These are phyloP conservation scores for Hylia prasina DNA, from an alignment of 2,113 vertebrate species.

Conservation along the genomic window DNA sequence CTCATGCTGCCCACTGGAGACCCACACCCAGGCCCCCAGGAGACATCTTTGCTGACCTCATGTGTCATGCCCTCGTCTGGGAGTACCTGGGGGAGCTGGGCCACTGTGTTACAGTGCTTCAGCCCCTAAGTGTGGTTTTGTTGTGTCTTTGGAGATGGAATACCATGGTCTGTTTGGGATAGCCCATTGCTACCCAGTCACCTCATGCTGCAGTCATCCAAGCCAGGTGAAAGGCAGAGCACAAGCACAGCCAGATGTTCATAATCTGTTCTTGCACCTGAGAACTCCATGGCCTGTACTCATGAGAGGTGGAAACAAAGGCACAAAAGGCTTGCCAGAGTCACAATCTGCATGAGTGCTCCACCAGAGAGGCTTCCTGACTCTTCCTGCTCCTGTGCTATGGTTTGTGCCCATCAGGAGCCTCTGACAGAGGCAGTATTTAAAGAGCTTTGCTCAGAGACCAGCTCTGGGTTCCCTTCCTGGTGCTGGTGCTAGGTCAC, in stretches of 20 bases:
- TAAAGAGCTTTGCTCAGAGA: not conserved
- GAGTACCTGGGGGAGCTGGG: not conserved
- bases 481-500: not conserved
- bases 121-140: not conserved
- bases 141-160: not conserved
- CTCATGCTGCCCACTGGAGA: not conserved
- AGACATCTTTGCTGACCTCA: not conserved
- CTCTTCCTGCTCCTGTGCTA: not conserved
- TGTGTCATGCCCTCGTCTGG: fast-evolving
- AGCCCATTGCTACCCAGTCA: not conserved
- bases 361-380: not conserved
- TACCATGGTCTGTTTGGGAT: not conserved
- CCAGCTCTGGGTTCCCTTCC: not conserved
- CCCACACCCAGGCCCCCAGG: not conserved
- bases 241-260: not conserved
- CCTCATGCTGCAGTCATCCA: not conserved
- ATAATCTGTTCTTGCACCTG: not conserved
- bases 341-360: fast-evolving
- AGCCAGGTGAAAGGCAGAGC: not conserved
- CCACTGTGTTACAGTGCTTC: not conserved
- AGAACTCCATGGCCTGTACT: not conserved
- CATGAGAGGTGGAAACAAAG: not conserved
- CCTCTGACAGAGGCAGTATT: not conserved
- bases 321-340: not conserved
- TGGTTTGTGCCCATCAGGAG: not conserved